These are phyloP conservation scores for Mylabris sibirica DNA, from an alignment of 2,888 invertebrate species.

Conservation along the genomic window DNA sequence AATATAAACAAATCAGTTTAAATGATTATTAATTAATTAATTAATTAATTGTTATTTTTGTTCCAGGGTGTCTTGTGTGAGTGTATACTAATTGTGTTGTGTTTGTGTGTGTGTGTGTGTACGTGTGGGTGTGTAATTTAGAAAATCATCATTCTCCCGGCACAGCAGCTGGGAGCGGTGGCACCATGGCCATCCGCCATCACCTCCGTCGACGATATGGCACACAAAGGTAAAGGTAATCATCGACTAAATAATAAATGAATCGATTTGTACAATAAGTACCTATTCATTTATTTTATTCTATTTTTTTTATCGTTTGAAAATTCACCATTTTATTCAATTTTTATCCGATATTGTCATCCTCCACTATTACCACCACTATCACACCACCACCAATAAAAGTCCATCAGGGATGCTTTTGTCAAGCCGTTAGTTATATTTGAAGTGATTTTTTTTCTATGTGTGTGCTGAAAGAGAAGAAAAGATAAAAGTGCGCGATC, in stretches of 20 bases:
- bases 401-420: conserved; percentile 36
- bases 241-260: conserved; percentile 11
- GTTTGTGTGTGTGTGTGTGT: conserved; percentile 23
- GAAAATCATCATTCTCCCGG: conserved; percentile 74
- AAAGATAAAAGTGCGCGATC: conserved; percentile 36
- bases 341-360: not conserved
- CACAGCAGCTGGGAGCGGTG: conserved; percentile 79
- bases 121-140: conserved; percentile 16
- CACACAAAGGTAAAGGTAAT: conserved; percentile 80
- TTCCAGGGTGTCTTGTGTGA: conserved; percentile 33
- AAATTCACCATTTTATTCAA: not conserved
- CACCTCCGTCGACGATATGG: conserved; percentile 82
- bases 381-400: not conserved
- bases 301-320: not conserved
- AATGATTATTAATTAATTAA: not conserved
- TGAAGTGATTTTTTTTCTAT: conserved; percentile 42
- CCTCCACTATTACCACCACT: not conserved
- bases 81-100: conserved; percentile 13
- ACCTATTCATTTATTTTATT: not conserved
- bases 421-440: conserved; percentile 47
- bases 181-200: conserved; percentile 83
- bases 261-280: not conserved
- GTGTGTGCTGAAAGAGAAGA: not conserved
- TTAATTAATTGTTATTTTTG: conserved; percentile 7
- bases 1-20: not conserved